phyloP scores from a whole-genome alignment of 2,797 vertebrate species.

The Lerista edwardsae region DNA sequence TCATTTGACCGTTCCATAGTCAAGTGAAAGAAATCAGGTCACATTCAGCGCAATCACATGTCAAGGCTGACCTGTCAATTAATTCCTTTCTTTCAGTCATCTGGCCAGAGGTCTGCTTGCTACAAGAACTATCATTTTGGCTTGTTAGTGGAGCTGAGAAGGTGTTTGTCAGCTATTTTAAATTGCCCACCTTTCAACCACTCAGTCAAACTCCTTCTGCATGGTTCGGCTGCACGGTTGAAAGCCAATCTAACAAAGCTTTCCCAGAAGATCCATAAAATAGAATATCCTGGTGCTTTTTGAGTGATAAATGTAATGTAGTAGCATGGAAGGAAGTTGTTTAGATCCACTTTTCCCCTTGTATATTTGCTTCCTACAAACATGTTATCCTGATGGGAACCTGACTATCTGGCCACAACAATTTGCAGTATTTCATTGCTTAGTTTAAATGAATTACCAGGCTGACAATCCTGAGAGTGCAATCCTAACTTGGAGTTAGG shows the following conservation, averaged over 20 bases:
- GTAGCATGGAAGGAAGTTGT: background rate
- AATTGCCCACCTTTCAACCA: constrained; percentile 56
- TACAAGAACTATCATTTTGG: constrained; percentile 57
- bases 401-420: background rate
- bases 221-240: constrained; percentile 41
- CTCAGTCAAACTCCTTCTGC: constrained; percentile 55
- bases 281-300: constrained; percentile 39
- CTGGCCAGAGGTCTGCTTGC: constrained; percentile 50
- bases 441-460: background rate
- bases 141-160: constrained; percentile 45
- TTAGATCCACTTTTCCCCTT: constrained; percentile 45
- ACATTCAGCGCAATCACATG: constrained; percentile 52
- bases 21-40: constrained; percentile 62
- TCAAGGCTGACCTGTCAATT: constrained; percentile 33
- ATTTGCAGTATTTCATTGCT: background rate
- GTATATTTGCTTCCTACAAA: constrained; percentile 18
- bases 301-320: constrained; percentile 50
- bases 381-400: constrained; percentile 13
- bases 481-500: too few relatives aligned
- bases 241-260: constrained; percentile 53
- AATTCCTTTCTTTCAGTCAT: constrained; percentile 52
- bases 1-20: constrained; percentile 45
- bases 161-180: constrained; percentile 69
- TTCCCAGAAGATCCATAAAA: constrained; percentile 45
- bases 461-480: too few relatives aligned